Evolutionary conservation across 2,888 invertebrate species (phyloP), one percentile per base, ranked within the genome.

Genomic region (Andrena bicolor): DNA sequence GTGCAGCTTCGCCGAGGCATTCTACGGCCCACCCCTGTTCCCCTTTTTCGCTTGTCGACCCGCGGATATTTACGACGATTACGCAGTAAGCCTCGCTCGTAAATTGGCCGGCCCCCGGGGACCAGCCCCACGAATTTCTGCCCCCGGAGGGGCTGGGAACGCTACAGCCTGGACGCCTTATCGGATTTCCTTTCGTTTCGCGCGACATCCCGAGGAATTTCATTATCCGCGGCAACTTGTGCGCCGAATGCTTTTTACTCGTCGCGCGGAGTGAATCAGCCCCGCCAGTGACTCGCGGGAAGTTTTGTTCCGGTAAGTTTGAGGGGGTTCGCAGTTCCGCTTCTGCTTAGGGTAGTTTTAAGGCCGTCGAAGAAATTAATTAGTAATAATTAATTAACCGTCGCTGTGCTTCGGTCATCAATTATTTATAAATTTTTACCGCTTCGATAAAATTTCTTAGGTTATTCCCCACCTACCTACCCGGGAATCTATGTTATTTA

Each of bases 21-120:
- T 30, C n/a, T 30, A 30, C 1, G 51, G 65, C 60, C 60, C 60
- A 53, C 35, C 41, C 48, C 53, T 7, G 23, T 16, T 28, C 49
- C 51, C n/a, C 23, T 23, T 64, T 51, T 28, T 23, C 48, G 60
- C 60, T 61, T 41, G 60, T 73, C 35, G 66, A 51, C 23, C 58
- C 49, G 51, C 63, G 32, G 53, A 63, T 82, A 81, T 80, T 83
- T 83, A 83, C 83, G 77, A 60, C 81, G 78, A 82, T 80, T 82
- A 81, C 71, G 76, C 41, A 61, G 71, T 56, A 85, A 88, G 76
- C 80, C 76, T 71, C 78, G 64, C 76, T 68, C 82, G 78, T 89
- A 89, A 90, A 90, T 90, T 89, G 85, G 82, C 80, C 20, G 30
- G 23, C 56, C 76, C 76, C 48, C 10, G 20, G 74, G 63, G 80